Evolutionary conservation across 2,113 vertebrate species (phyloP).

Genomic region (Canis aureus): DNA sequence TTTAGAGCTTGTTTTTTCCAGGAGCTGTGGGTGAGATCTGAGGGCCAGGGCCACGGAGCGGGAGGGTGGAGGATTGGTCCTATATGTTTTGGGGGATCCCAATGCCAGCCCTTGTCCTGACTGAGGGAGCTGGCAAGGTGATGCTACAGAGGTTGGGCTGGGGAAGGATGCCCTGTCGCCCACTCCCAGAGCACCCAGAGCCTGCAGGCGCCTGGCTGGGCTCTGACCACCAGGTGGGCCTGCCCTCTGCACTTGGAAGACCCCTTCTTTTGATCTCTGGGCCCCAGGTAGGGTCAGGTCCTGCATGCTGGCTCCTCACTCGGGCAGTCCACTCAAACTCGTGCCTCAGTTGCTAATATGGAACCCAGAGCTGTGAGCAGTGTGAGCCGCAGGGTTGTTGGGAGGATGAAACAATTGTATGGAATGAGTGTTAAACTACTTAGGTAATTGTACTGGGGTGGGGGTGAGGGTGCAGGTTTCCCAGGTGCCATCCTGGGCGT

Average conservation of each 20-base stretch:
- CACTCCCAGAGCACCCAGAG: not conserved
- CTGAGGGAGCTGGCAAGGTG: not conserved
- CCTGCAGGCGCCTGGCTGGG: not conserved
- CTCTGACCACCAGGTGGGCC: not conserved
- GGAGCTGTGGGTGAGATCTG: not conserved
- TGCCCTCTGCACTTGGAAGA: not conserved
- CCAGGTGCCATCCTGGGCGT: not conserved
- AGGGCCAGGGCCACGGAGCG: not conserved
- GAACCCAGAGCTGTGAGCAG: rapidly evolving
- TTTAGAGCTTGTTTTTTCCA: not conserved
- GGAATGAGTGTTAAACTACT: not conserved
- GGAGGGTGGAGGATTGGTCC: no score
- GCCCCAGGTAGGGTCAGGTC: not conserved
- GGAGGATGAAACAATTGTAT: not conserved
- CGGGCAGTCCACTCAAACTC: not conserved
- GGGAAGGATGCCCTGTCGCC: not conserved
- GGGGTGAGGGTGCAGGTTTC: not conserved
- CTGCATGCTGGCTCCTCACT: not conserved
- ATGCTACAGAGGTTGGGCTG: not conserved
- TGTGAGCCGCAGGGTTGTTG: not conserved
- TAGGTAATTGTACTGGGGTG: not conserved
- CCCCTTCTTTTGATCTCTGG: not conserved
- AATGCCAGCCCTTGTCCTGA: not conserved
- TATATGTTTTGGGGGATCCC: not conserved
- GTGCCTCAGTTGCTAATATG: not conserved